Conservation (phyloP, 2,888 invertebrate genomes). For the Lasioglossum zephyrum region DNA sequence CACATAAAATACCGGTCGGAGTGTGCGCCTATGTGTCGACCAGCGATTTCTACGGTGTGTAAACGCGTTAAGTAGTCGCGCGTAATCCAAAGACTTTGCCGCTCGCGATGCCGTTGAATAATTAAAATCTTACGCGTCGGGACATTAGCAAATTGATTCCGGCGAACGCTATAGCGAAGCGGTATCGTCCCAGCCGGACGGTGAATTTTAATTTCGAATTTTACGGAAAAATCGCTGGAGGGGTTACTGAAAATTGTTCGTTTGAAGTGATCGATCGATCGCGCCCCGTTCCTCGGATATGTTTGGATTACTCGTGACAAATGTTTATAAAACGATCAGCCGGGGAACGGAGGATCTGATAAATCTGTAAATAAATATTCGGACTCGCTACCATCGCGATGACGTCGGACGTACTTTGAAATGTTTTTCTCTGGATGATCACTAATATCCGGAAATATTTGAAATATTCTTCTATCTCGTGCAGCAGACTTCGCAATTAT, state of each 20-base stretch:
- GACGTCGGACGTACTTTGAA: background rate
- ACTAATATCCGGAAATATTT: background rate
- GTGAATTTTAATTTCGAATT: conserved; percentile 28
- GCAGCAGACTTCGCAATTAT: background rate
- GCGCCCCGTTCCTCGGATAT: conserved; percentile 42
- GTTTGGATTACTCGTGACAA: conserved; percentile 64
- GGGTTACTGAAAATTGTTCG: conserved; percentile 29
- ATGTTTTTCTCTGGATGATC: conserved; percentile 3
- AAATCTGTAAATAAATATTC: conserved; percentile 61
- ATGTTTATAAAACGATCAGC: conserved; percentile 67
- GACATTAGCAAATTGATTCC: background rate
- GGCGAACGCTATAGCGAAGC: background rate
- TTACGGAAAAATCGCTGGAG: conserved; percentile 6
- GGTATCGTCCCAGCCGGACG: background rate
- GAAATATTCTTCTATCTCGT: background rate
- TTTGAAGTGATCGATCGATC: conserved; percentile 62
- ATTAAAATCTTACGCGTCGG: background rate
- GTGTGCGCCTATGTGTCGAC: conserved; percentile 38
- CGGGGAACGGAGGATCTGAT: conserved; percentile 43
- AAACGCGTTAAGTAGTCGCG: conserved; percentile 62
- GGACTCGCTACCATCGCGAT: background rate
- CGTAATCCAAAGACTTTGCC: conserved; percentile 22
- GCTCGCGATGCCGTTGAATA: background rate
- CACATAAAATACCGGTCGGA: conserved; percentile 35
- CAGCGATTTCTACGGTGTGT: conserved; percentile 53